Conservation (phyloP, 2,113 vertebrate species). For the Anas platyrhynchos region DNA sequence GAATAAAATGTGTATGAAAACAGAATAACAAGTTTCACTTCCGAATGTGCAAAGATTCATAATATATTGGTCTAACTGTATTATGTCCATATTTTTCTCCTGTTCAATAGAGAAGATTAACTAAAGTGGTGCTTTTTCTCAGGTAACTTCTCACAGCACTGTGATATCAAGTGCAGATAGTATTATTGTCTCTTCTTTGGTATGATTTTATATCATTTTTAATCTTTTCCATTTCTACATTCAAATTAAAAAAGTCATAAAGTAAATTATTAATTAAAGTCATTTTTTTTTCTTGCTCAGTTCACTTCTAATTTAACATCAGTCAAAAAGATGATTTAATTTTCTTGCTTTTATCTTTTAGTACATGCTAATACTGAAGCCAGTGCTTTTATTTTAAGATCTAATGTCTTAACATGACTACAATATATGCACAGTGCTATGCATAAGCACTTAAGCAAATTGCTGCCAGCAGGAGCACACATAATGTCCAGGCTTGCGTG, state of each 20-base stretch:
- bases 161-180: conserved; percentile 32
- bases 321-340: not conserved
- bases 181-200: conserved; percentile 13
- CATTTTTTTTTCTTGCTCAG: not conserved
- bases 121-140: not conserved
- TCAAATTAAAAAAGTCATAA: conserved; percentile 62
- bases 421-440: not conserved
- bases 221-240: conserved; percentile 33
- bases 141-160: not conserved
- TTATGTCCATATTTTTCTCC: not conserved
- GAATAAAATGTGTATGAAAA: not conserved
- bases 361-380: not conserved
- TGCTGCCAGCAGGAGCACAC: not conserved
- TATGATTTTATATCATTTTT: conserved; percentile 44
- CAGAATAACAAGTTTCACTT: not conserved
- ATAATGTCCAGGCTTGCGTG: not conserved
- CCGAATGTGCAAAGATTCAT: not conserved
- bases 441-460: not conserved
- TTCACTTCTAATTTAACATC: not conserved
- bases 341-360: not conserved
- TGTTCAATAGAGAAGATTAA: not conserved
- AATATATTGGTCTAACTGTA: conserved; percentile 21
- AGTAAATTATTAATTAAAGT: not conserved
- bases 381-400: conserved; percentile 48
- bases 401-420: conserved; percentile 10